phyloP scores from a whole-genome alignment of 2,888 invertebrate species.

The Pristionchus fissidentatus region DNA sequence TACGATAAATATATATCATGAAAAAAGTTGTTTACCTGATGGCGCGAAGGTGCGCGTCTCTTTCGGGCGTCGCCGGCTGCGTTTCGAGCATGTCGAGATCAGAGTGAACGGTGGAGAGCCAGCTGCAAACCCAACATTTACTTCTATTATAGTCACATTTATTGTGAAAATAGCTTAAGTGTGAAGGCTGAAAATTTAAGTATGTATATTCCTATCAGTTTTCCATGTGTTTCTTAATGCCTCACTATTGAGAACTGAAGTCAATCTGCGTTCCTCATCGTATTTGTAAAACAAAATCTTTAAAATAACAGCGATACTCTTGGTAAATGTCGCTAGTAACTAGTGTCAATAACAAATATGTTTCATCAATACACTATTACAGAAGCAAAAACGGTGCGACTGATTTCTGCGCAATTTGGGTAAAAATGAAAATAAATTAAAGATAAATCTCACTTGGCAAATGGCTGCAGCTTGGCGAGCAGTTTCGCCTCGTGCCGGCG shows the following conservation, averaged over 20 bases:
- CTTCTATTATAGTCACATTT: not conserved
- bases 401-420: not conserved
- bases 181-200: too few relatives aligned
- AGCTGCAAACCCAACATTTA: not conserved
- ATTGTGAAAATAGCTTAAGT: not conserved
- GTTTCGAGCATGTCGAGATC: constrained; percentile 44
- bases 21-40: constrained; percentile 7
- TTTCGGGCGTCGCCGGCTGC: constrained; percentile 18
- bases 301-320: too few relatives aligned
- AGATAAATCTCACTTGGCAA: constrained; percentile 58
- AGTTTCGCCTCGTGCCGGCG: constrained; percentile 59
- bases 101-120: constrained; percentile 34
- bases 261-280: too few relatives aligned
- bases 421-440: not conserved
- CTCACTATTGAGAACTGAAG: too few relatives aligned
- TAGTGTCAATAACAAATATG: not conserved
- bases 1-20: not conserved
- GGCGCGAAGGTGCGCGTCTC: constrained; percentile 20
- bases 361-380: not conserved
- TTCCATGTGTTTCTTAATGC: not conserved
- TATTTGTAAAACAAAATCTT: too few relatives aligned
- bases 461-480: constrained; percentile 65
- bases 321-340: too few relatives aligned
- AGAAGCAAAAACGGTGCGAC: not conserved
- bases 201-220: not conserved